These are phyloP conservation scores for Myopa testacea DNA, from an alignment of 2,888 invertebrate species.

Conservation along the genomic window DNA sequence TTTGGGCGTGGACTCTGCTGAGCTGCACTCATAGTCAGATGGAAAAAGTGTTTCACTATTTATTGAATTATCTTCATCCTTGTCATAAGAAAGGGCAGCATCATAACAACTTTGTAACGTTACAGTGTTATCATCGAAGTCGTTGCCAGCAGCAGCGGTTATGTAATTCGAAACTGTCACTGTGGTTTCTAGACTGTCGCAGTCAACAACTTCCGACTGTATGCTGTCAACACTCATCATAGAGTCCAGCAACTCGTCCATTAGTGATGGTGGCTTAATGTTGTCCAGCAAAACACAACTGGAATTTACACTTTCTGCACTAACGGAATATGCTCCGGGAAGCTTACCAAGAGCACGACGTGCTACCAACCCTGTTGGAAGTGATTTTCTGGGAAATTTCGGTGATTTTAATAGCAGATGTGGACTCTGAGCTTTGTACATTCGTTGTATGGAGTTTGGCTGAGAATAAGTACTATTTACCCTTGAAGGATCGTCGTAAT, in stretches of 20 bases:
- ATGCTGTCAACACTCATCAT: slow-evolving; percentile 88
- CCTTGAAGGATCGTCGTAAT: slow-evolving; percentile 67
- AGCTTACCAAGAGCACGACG: slow-evolving; percentile 75
- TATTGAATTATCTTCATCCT: slow-evolving; percentile 67
- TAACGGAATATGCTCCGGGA: slow-evolving; percentile 69
- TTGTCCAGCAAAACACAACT: slow-evolving; percentile 80
- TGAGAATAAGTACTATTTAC: slow-evolving; percentile 43
- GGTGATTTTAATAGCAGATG: slow-evolving; percentile 63
- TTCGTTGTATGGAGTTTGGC: slow-evolving; percentile 54
- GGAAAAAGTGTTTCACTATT: slow-evolving; percentile 73
- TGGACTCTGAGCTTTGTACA: slow-evolving; percentile 50
- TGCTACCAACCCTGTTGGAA: slow-evolving; percentile 79
- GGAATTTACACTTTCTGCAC: slow-evolving; percentile 74
- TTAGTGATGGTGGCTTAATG: slow-evolving; percentile 85
- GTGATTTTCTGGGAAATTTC: slow-evolving; percentile 75
- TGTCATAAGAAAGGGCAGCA: slow-evolving; percentile 58
- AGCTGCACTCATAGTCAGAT: slow-evolving; percentile 79
- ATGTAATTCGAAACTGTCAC: slow-evolving; percentile 68
- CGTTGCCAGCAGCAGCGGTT: slow-evolving; percentile 69
- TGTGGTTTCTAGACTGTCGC: slow-evolving; percentile 69
- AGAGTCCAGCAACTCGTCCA: slow-evolving; percentile 82
- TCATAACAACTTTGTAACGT: slow-evolving; percentile 73
- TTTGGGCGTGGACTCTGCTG: slow-evolving; percentile 82
- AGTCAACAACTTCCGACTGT: slow-evolving; percentile 81
- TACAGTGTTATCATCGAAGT: slow-evolving; percentile 69